Base-by-base conservation (phyloP, 2,113 vertebrate genomes). In the Poeciliopsis turrubarensis region DNA sequence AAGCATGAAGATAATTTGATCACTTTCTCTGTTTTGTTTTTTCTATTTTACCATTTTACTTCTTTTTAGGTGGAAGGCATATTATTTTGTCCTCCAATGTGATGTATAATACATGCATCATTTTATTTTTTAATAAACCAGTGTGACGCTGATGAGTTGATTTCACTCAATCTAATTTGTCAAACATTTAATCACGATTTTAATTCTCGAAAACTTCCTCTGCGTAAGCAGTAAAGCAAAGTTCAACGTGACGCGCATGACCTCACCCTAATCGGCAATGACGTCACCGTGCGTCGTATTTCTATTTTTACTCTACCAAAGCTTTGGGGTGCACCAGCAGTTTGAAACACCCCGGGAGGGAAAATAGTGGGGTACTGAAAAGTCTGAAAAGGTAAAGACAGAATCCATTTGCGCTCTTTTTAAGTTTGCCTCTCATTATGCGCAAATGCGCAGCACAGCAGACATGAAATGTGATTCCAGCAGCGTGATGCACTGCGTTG, bases 401-500 rank as follows among this genome's bases (percentile, higher is more conserved):
- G 14, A 9, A 68, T 26, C 9, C 14, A 7, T 63, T 78, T 78
- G 37, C 3, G 19, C 71, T 69, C 51, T 12, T 60, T 75, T 80
- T 22, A 44, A 78, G 76, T 76, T 73, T 83, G 77, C 26, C 74
- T 79, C 76, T 79, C 78, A 41, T 61, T 72, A 67, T 82, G 93
- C 92, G 92, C 88, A 92, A 92, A 89, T 92, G 88, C 89, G 91
- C 91, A 86, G 82, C 85, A 44, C 67, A 80, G 63, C 74, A 27
- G 47, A 76, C 47, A 74, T 54, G 61, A 70, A 74, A 76, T 22
- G 72, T 39, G 60, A 72, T 72, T 77, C 47, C 68, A 70, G 32
- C 39, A 70, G 30, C 32, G 81, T 68, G 73, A 83, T 70, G 78
- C 65, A 39, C 54, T 30, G 39, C 73, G 57, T 65, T 30, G 57